A percentile compares a stretch with the other conserved stretches of the same genome.
phyloP scores from a whole-genome alignment of 53 echinoderm and acorn worm species.

The Arbacia lixula region DNA sequence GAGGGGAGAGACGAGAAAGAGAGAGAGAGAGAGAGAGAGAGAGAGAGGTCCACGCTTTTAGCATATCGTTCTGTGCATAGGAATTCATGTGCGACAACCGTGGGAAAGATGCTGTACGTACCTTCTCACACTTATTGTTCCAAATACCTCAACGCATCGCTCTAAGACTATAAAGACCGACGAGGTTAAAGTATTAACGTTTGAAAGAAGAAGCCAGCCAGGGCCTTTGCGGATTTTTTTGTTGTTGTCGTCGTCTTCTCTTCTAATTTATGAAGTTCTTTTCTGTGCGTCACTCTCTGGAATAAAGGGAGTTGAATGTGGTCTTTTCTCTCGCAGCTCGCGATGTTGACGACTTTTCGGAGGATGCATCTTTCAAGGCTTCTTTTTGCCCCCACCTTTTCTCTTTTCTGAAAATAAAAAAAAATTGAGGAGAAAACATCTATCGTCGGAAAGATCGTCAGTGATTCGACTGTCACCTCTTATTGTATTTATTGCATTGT shows the following conservation, averaged over 20 bases:
- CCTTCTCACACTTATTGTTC: slow-evolving; percentile 47
- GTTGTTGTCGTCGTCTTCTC: background rate
- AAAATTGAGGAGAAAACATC: background rate
- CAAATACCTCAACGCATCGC: slow-evolving; percentile 49
- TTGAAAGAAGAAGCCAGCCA: slow-evolving; percentile 26
- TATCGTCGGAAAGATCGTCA: too few relatives aligned
- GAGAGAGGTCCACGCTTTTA: slow-evolving; percentile 34
- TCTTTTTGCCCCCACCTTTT: slow-evolving; percentile 17
- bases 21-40: slow-evolving; percentile 14
- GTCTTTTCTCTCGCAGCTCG: slow-evolving; percentile 11
- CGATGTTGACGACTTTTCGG: slow-evolving; percentile 3
- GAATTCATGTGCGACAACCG: slow-evolving; percentile 52
- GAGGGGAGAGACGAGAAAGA: too few relatives aligned
- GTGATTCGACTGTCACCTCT: slow-evolving; percentile 24
- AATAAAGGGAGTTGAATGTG: background rate
- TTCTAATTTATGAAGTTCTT: background rate
- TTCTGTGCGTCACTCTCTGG: background rate
- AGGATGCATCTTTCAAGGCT: slow-evolving; percentile 26
- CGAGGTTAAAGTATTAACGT: slow-evolving; percentile 57
- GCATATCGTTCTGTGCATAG: slow-evolving; percentile 23
- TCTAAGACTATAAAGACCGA: slow-evolving; percentile 53
- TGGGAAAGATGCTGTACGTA: slow-evolving; percentile 9
- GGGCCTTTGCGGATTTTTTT: background rate
- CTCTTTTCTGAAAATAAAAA: background rate
- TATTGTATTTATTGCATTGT: too few relatives aligned